phyloP scores from a whole-genome alignment of 2,113 vertebrate species.

The Ovis aries region DNA sequence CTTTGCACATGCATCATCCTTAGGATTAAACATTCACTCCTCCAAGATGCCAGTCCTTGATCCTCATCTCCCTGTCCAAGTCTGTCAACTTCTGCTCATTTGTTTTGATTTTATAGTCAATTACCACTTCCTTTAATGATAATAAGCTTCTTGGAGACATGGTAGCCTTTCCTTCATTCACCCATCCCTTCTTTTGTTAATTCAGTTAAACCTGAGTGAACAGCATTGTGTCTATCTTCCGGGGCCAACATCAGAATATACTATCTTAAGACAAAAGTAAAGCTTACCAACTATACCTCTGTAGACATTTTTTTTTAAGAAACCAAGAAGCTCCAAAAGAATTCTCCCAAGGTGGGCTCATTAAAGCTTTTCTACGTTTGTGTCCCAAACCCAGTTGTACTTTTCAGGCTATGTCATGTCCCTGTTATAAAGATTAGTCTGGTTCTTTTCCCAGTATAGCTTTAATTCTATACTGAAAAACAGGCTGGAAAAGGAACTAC shows the following conservation, averaged over 20 bases:
- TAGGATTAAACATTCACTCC: rapidly evolving
- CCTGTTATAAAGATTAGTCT: constrained; percentile 22
- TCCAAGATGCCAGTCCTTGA: neutral
- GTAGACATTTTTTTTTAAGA: neutral
- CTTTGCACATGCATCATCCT: neutral
- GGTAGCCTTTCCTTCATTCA: neutral
- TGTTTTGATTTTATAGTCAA: neutral
- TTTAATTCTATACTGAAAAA: constrained; percentile 60
- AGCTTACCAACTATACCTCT: neutral
- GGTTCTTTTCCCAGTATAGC: constrained; percentile 37
- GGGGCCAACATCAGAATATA: neutral
- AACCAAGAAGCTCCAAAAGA: neutral
- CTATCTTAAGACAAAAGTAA: neutral
- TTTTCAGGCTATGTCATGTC: neutral
- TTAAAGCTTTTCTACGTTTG: neutral
- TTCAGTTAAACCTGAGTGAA: neutral
- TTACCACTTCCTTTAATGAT: neutral
- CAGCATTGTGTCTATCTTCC: neutral
- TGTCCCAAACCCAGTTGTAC: neutral
- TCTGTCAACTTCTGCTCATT: neutral
- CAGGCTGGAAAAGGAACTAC: constrained; percentile 55
- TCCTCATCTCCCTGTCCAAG: neutral
- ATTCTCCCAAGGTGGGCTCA: neutral
- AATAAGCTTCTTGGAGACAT: neutral
- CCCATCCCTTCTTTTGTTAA: neutral